Evolutionary conservation across 2,113 vertebrate genomes (phyloP), one percentile per base, ranked within the genome.

Genomic region (Poeciliopsis retropinna): DNA sequence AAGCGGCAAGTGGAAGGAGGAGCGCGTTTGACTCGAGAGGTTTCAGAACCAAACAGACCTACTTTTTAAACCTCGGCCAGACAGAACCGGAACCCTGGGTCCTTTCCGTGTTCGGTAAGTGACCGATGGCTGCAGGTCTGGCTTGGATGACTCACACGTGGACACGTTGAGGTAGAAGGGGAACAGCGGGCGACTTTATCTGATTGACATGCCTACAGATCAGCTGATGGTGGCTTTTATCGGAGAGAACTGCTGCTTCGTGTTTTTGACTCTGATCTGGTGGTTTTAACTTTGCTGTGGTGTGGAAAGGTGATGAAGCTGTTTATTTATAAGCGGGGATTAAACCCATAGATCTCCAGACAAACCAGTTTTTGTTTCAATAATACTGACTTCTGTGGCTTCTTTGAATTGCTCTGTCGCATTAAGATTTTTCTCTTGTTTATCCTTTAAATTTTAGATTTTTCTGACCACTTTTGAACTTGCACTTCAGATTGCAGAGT

Each of bases 361-460:
- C 66, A 68, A 88, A 92, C 92, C 87, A 67, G 93, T 92, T 91
- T 72, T 79, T 51, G 27, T 60, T 74, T 66, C 60, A 22, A 41
- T 28, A 41, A 57, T 32, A 47, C 73, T 67, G 14, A 67, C 67
- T 37, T 22, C 63, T 14, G 17, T 19, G 1, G 44, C 17, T 17
- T 17, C 44, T 12, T 10, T 68, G 27, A 32, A 29, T 34, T 0
- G 41, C 68, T 15, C 34, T 69, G 73, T 62, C 66, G 37, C 32
- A 70, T 74, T 14, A 57, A 71, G 10, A 14, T 17, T 15, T 29
- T 28, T 1, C 14, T 41, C 14, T 41, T 14, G 3, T 1, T 44
- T 44, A 14, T 15, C 1, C 14, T 17, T 17, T 30, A 5, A 29
- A 5, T 4, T 11, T 60, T 60, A 13, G 3, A 30, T 27, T 30